Base-by-base conservation (phyloP, 2,888 invertebrate genomes). In the Sicus ferrugineus region DNA sequence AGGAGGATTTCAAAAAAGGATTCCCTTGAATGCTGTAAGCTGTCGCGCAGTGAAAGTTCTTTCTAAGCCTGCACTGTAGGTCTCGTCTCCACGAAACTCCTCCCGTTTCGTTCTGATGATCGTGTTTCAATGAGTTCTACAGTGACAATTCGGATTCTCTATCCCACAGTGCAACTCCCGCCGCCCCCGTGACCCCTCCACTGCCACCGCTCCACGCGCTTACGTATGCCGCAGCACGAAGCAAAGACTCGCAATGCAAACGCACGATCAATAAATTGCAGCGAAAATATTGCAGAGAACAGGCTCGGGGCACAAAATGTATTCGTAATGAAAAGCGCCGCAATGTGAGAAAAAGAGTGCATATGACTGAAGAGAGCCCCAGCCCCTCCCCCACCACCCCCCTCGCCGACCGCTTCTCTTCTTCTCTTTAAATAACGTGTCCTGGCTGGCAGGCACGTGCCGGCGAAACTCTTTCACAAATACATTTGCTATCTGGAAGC, bases 161-260 rank as follows among this genome's bases (percentile, higher is more conserved):
- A n/a, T n/a, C n/a, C n/a, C n/a, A n/a, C n/a, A n/a, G n/a, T n/a
- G n/a, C n/a, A n/a, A n/a, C n/a, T n/a, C n/a, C n/a, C n/a, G n/a
- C n/a, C n/a, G 38, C 38, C 46, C 19, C 4, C 19, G 3, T n/a
- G 19, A 46, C 19, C 19, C 19, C 19, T 46, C n/a, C 46, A 5
- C 46, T 46, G 6, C 46, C 46, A 46, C 46, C 6, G 46, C 19
- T 23, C 54, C 14, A 28, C 3, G 4, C 21, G 42, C 21, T 38
- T 58, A 34, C 21, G 34, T 34, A 58, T 58, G 50, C 6, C n/a
- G 19, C 9, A 28, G 34, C 58, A 42, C 26, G 42, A 21, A 42
- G 16, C 26, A 61, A 61, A 46, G n/a, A n/a, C n/a, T n/a, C n/a
- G n/a, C 26, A 61, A 23, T n/a, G 26, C n/a, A 31, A 61, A 61